These are phyloP conservation scores for Rhynchonycteris naso DNA, from an alignment of 2,797 vertebrate species.

Conservation along the genomic window DNA sequence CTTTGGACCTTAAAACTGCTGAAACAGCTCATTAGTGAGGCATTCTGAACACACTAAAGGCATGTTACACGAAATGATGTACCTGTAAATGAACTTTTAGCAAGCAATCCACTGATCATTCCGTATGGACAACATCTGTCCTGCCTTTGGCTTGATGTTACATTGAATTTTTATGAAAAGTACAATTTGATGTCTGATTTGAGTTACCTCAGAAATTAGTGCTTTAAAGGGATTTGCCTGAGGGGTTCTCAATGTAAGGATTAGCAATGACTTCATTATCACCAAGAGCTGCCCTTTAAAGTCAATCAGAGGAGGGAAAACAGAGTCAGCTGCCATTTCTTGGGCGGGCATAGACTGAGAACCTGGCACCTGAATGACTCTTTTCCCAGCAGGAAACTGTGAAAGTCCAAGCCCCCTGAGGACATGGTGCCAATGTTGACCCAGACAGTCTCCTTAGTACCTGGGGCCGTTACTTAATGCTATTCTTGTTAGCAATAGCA, in stretches of 20 bases:
- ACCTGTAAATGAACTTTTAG: constrained; percentile 58
- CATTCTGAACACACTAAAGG: constrained; percentile 15
- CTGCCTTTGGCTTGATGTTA: constrained; percentile 73
- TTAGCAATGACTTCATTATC: constrained; percentile 82
- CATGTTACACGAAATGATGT: not conserved
- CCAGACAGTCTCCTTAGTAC: not conserved
- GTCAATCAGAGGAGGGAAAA: constrained; percentile 72
- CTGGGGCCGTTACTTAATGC: not conserved
- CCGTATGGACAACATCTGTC: constrained; percentile 72
- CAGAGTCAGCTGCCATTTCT: constrained; percentile 44
- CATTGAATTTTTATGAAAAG: constrained; percentile 76
- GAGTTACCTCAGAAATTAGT: constrained; percentile 80
- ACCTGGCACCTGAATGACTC: not conserved
- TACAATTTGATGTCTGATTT: constrained; percentile 76
- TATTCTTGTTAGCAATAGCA: not conserved
- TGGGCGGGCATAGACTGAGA: not conserved
- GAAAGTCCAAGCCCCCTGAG: not conserved
- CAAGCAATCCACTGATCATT: constrained; percentile 59
- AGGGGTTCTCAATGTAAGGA: constrained; percentile 72
- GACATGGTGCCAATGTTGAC: not conserved
- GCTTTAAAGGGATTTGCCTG: constrained; percentile 82
- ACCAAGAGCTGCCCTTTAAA: constrained; percentile 76
- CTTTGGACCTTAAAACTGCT: not conserved
- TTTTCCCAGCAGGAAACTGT: not conserved
- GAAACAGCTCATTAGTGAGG: not conserved